These are phyloP conservation scores for Lasius fuliginosus DNA, from an alignment of 2,888 invertebrate species.

Conservation along the genomic window DNA sequence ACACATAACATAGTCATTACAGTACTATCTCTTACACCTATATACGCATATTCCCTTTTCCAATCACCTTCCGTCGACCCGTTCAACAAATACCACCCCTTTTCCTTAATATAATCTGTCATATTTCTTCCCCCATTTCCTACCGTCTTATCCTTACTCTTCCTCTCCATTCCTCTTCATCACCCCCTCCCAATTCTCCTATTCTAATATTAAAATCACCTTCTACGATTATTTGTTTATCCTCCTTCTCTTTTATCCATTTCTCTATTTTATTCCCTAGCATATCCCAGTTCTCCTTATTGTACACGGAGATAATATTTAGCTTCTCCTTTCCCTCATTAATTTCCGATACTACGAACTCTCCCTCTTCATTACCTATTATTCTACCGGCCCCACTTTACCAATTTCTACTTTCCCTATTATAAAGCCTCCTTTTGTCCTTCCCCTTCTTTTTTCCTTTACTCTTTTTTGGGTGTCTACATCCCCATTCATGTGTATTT, in stretches of 20 bases:
- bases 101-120: background rate
- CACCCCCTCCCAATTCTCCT: background rate
- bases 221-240: background rate
- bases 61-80: background rate
- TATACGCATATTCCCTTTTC: background rate
- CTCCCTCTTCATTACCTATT: background rate
- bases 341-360: background rate
- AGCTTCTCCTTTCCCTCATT: background rate
- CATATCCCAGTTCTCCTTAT: background rate
- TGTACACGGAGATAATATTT: background rate
- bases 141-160: background rate
- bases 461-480: too few species aligned
- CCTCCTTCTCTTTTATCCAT: background rate
- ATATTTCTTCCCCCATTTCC: background rate
- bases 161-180: background rate
- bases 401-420: background rate
- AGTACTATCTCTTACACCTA: background rate
- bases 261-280: background rate
- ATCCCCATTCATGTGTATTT: background rate
- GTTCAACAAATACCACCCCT: background rate
- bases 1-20: background rate
- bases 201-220: constrained; percentile 18
- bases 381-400: background rate
- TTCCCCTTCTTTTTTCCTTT: background rate
- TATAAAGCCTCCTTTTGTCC: background rate